Base-by-base conservation (phyloP, 92 coral and sea anemone genomes). In the Porites cylindrica region DNA sequence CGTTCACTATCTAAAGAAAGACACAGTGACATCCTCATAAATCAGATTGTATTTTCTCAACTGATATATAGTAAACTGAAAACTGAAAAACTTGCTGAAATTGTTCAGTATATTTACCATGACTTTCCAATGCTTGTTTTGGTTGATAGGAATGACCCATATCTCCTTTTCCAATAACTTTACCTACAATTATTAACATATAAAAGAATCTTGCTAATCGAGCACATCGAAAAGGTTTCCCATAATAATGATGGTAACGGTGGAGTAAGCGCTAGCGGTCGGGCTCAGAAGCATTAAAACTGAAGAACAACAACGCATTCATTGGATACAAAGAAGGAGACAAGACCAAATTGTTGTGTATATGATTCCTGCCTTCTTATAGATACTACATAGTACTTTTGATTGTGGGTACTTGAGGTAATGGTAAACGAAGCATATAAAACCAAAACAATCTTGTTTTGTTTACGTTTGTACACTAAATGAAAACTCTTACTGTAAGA, bases 111-210 rank as follows among this genome's bases (percentile, higher is more conserved):
- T 38, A 71, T 19, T 51, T 17, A 72, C 77, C 16, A 72, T 51
- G 21, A 72, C 77, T 16, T 18, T 72, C 77, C 77, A 72, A 19
- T 72, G 77, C 6, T 18, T 8, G 7, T 3, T 16, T 4, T 72
- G 24, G 29, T 72, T 72, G 3, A 51, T 72, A 2, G 77, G 77
- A 51, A 72, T 72, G 13, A 72, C 60, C 77, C 77, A 72, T 2
- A 4, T 61, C 26, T 72, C 77, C 29, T 51, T 72, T 6, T 51
- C 77, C 56, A 72, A 16, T 50, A 72, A 72, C 50, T 51, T 72
- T 6, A 72, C 26, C 77, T 72, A 43, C 3, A 7, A 1, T 65
- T 65, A 17, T 23, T 23, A 23, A 65, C 29, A 65, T 18, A n/a
- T 65, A 17, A 18, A 65, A 65, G 18, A 16, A 60, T 60, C 18